A percentile compares a stretch with the other conserved stretches of the same genome.
phyloP scores from a whole-genome alignment of 2,113 vertebrate genomes.

The Garra rufa region DNA sequence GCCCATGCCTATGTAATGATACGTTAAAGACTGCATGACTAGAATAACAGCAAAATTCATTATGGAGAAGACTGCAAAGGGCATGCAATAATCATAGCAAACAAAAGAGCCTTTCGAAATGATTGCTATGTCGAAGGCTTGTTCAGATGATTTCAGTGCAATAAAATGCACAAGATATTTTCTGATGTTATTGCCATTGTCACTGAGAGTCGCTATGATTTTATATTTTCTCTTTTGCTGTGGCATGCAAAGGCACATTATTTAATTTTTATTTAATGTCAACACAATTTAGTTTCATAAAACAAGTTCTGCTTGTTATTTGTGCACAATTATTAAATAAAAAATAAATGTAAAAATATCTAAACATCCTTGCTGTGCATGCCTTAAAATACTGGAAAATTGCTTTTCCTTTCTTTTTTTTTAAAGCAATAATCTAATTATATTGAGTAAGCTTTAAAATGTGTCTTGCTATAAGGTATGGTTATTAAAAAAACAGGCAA shows the following conservation, averaged over 20 bases:
- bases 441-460: no score
- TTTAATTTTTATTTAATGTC: background rate
- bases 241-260: background rate
- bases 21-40: background rate
- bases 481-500: no score
- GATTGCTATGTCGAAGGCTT: background rate
- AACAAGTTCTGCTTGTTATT: background rate
- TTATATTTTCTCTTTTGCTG: background rate
- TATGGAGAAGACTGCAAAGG: slow-evolving; percentile 4
- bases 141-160: slow-evolving; percentile 2
- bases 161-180: background rate
- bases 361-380: no score
- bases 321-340: no score
- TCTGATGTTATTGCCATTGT: background rate
- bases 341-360: no score
- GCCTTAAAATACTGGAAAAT: no score
- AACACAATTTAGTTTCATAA: background rate
- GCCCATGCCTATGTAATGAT: slow-evolving; percentile 4
- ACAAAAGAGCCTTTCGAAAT: slow-evolving; percentile 2
- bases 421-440: no score
- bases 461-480: no score
- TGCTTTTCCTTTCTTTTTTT: no score
- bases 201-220: background rate
- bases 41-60: background rate
- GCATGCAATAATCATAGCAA: slow-evolving; percentile 9